Conservation (phyloP, 2,113 vertebrate species). For the Lutjanus erythropterus region DNA sequence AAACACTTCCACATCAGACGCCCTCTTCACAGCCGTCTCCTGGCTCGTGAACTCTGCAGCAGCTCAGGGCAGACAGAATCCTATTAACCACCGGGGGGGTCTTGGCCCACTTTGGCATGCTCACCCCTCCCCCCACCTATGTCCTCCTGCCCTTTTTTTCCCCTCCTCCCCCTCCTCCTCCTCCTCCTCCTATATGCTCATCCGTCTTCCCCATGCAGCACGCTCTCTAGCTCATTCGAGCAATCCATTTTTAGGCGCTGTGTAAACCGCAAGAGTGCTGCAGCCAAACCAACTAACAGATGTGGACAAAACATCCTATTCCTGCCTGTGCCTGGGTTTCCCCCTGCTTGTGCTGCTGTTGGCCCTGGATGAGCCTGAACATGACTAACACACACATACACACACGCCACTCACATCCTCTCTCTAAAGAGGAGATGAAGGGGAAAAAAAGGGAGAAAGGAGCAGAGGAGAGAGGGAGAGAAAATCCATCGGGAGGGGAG, state of each 20-base stretch:
- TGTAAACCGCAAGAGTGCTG: constrained; percentile 68
- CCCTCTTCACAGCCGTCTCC: constrained; percentile 53
- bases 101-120: constrained; percentile 75
- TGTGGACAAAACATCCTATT: constrained; percentile 82
- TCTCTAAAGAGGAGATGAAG: constrained; percentile 36
- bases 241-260: constrained; percentile 76
- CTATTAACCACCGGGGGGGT: constrained; percentile 73
- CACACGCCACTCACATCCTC: constrained; percentile 66
- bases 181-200: constrained; percentile 50
- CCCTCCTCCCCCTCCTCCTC: not conserved
- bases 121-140: constrained; percentile 60
- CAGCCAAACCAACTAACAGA: constrained; percentile 79
- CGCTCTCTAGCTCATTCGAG: constrained; percentile 50
- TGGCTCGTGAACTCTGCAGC: constrained; percentile 62
- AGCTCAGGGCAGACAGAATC: constrained; percentile 79
- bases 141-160: constrained; percentile 59
- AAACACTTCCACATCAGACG: constrained; percentile 63
- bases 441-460: not conserved
- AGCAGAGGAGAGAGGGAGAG: constrained; percentile 45
- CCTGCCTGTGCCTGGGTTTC: constrained; percentile 75
- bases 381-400: constrained; percentile 78
- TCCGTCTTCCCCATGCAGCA: constrained; percentile 56
- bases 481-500: constrained; percentile 61
- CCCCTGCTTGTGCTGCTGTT: constrained; percentile 74
- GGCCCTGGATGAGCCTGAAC: constrained; percentile 77